phyloP scores from a whole-genome alignment of 2,888 invertebrate species.

The Chrysina gloriosa region DNA sequence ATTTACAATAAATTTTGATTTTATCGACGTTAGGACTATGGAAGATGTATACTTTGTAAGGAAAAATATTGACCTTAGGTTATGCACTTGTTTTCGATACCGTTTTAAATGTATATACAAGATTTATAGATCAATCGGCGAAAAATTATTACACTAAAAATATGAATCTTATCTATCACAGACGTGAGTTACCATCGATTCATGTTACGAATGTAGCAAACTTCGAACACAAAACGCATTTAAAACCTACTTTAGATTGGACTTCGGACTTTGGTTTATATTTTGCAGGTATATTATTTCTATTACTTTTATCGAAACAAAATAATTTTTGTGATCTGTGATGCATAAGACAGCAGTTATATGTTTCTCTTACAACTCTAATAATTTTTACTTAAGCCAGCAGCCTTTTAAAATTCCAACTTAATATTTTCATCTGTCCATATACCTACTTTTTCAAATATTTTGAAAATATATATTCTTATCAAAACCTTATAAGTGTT shows the following conservation, averaged over 20 bases:
- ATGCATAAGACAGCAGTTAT: too few species aligned
- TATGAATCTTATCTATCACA: conserved; percentile 17
- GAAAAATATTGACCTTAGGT: conserved; percentile 28
- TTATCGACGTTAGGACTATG: neutral
- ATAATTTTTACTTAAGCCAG: too few species aligned
- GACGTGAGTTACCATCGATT: neutral
- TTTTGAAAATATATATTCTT: too few species aligned
- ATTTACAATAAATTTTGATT: neutral
- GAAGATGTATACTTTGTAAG: neutral
- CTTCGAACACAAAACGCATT: neutral
- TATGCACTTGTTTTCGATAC: conserved; percentile 15
- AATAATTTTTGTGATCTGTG: too few species aligned
- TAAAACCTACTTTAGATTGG: conserved; percentile 19
- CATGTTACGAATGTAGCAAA: neutral
- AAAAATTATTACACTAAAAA: neutral
- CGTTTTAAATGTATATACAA: neutral
- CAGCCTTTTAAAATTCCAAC: too few species aligned
- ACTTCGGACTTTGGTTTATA: conserved; percentile 39
- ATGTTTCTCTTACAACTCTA: too few species aligned
- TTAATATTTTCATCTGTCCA: too few species aligned
- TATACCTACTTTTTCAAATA: too few species aligned
- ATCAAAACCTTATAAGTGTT: too few species aligned
- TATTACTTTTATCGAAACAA: neutral
- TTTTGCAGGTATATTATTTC: conserved; percentile 12
- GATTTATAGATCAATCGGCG: neutral